These are phyloP conservation scores for Seira musarum DNA, from an alignment of 2,888 invertebrate species.

Conservation along the genomic window DNA sequence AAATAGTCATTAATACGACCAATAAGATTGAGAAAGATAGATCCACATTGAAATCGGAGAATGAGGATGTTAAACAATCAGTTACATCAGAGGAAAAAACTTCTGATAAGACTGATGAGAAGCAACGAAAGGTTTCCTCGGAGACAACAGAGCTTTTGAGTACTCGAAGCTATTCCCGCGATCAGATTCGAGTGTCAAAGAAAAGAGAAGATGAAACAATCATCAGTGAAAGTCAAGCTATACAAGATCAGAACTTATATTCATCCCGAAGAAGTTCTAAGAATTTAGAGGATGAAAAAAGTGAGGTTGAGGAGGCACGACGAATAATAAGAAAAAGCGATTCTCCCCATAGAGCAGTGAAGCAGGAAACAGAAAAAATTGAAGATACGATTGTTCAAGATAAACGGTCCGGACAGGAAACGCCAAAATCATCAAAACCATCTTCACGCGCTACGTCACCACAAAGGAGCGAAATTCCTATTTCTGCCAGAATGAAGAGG, in stretches of 20 bases:
- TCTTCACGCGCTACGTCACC: slow-evolving; percentile 42
- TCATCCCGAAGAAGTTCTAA: slow-evolving; percentile 45
- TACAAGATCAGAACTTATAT: slow-evolving; percentile 39
- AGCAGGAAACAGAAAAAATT: slow-evolving; percentile 8
- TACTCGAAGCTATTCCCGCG: slow-evolving; percentile 60
- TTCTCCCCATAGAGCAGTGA: slow-evolving; percentile 14
- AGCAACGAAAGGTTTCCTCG: slow-evolving; percentile 45
- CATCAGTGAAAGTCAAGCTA: neutral
- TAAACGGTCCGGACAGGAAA: slow-evolving; percentile 18
- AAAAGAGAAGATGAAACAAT: slow-evolving; percentile 10
- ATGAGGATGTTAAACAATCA: neutral
- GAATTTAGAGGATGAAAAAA: slow-evolving; percentile 45
- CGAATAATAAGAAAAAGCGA: neutral
- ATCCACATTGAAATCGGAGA: slow-evolving; percentile 4
- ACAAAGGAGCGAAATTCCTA: slow-evolving; percentile 58
- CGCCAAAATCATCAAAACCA: slow-evolving; percentile 29
- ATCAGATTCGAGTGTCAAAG: slow-evolving; percentile 22
- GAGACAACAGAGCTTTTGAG: slow-evolving; percentile 61
- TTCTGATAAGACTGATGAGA: slow-evolving; percentile 18
- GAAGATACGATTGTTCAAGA: neutral
- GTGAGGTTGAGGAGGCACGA: slow-evolving; percentile 8
- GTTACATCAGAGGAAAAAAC: neutral
- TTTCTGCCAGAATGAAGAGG: slow-evolving; percentile 53
- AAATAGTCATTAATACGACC: neutral
- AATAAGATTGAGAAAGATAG: slow-evolving; percentile 16